Evolutionary conservation across 1,140 invertebrate genomes (phyloP).

Genomic region (Musca domestica): DNA sequence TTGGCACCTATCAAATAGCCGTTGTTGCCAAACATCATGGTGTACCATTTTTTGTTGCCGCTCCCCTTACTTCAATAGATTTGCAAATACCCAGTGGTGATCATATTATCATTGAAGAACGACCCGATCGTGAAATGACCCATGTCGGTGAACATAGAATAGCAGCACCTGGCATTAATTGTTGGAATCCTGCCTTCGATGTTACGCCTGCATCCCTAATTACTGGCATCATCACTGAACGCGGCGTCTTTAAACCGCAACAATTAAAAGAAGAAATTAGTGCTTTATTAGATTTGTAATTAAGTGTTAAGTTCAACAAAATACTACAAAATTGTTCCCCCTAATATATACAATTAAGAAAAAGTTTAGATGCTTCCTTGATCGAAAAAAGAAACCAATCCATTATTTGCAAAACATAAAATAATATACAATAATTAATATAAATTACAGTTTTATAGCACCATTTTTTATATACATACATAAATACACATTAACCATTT

Average conservation of each 20-base stretch:
- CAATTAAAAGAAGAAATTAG: slow-evolving; percentile 42
- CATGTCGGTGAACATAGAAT: slow-evolving; percentile 78
- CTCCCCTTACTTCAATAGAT: slow-evolving; percentile 91
- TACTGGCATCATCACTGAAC: slow-evolving; percentile 93
- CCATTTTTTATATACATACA: slow-evolving; percentile 14
- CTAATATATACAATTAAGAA: neutral
- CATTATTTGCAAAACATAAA: neutral
- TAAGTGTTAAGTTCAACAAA: neutral
- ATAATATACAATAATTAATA: neutral
- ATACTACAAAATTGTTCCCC: neutral
- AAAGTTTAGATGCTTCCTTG: neutral
- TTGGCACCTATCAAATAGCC: slow-evolving; percentile 97
- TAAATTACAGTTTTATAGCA: slow-evolving; percentile 5
- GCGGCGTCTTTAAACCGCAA: slow-evolving; percentile 74
- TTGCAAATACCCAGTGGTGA: slow-evolving; percentile 74
- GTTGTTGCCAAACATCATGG: slow-evolving; percentile 86
- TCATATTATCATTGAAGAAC: slow-evolving; percentile 90
- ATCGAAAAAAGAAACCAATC: too few relatives aligned
- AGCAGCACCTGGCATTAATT: slow-evolving; percentile 83
- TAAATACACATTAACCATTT: slow-evolving; percentile 1
- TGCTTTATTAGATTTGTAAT: slow-evolving; percentile 42
- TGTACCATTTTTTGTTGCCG: slow-evolving; percentile 95
- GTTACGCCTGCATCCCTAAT: slow-evolving; percentile 94
- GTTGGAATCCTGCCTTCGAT: slow-evolving; percentile 99
- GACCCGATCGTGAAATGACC: slow-evolving; percentile 87